These are phyloP conservation scores for Mormyrus lacerda DNA, from an alignment of 2,113 vertebrate species.

Conservation along the genomic window DNA sequence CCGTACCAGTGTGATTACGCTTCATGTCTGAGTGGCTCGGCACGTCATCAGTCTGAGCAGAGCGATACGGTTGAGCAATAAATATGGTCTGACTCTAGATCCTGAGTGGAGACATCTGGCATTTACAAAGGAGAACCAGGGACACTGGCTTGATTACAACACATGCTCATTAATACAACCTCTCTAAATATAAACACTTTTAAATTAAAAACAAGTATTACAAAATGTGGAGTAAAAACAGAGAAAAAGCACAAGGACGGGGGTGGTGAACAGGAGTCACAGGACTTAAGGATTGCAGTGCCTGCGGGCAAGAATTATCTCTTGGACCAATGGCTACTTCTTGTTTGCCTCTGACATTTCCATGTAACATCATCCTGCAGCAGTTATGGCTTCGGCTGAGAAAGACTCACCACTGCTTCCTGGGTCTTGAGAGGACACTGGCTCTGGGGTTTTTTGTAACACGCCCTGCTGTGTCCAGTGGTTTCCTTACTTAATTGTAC, in stretches of 20 bases:
- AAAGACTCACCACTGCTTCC: constrained; percentile 54
- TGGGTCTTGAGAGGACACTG: constrained; percentile 28
- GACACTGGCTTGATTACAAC: constrained; percentile 25
- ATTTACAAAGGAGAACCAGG: constrained; percentile 35
- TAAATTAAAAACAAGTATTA: constrained; percentile 36
- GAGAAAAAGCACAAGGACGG: constrained; percentile 55
- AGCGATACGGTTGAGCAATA: constrained; percentile 19
- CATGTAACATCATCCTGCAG: constrained; percentile 65
- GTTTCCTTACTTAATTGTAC: constrained; percentile 55
- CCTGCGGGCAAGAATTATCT: constrained; percentile 62
- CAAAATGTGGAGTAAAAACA: constrained; percentile 28
- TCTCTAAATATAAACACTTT: constrained; percentile 39
- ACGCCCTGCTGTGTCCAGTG: constrained; percentile 44
- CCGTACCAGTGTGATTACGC: not conserved
- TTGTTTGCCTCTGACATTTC: constrained; percentile 66
- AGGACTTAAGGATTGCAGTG: constrained; percentile 62
- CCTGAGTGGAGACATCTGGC: constrained; percentile 38
- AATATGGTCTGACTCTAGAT: constrained; percentile 20
- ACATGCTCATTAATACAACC: constrained; percentile 29
- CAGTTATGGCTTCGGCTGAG: constrained; percentile 57
- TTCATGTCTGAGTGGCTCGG: not conserved
- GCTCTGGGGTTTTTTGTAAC: constrained; percentile 43
- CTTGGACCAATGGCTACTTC: constrained; percentile 63
- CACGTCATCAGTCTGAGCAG: not conserved
- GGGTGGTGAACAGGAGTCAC: constrained; percentile 64